These are phyloP conservation scores for Falco peregrinus DNA, from an alignment of 2,797 vertebrate genomes.

Conservation along the genomic window DNA sequence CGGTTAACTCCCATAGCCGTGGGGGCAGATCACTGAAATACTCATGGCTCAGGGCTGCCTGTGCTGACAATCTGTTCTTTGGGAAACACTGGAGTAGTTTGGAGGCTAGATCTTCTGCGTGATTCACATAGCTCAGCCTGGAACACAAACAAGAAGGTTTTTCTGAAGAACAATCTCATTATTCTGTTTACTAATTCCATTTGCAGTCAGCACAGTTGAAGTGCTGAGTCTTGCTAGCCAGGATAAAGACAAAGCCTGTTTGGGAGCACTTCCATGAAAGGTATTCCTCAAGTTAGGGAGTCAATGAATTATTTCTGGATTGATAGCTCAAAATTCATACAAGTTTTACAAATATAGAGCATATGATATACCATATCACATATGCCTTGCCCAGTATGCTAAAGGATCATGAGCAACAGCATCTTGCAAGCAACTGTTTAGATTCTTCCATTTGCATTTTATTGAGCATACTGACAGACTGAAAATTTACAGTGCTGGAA, in stretches of 20 bases:
- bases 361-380: not conserved
- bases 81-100: conserved; percentile 97
- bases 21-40: conserved; percentile 96
- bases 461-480: not conserved
- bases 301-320: not conserved
- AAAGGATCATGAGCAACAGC: not conserved
- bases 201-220: not conserved
- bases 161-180: not conserved
- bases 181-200: not conserved
- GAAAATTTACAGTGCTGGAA: not conserved
- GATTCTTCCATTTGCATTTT: not conserved
- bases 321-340: not conserved
- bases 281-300: not conserved
- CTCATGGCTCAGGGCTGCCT: conserved; percentile 90
- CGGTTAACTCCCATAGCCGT: conserved; percentile 93
- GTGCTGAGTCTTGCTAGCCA: not conserved
- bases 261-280: not conserved
- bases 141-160: conserved; percentile 54
- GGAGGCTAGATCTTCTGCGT: conserved; percentile 94
- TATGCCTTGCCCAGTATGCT: not conserved
- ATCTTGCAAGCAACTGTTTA: not conserved
- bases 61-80: conserved; percentile 95
- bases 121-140: conserved; percentile 92
- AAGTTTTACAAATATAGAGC: not conserved
- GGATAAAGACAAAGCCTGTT: not conserved